Evolutionary conservation across 2,888 invertebrate genomes (phyloP), one percentile per base, ranked within the genome.

Genomic region (Theretra japonica): DNA sequence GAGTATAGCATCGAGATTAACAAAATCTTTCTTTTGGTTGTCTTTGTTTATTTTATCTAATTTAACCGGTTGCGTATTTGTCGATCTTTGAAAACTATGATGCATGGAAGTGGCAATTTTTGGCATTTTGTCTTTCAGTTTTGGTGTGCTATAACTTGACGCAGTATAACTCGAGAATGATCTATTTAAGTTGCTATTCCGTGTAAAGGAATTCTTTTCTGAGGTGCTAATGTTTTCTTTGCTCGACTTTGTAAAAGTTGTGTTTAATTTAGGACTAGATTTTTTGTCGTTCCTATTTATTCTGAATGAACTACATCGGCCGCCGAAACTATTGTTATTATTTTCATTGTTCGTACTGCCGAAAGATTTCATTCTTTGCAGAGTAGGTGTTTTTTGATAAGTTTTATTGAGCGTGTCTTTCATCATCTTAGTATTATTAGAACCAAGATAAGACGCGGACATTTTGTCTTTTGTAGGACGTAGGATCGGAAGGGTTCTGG

Each of bases 331-430:
- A 73, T 82, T 90, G 73, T 76, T 86, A 79, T 82, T 88, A 74
- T 91, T 90, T 73, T 90, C 92, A 75, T 88, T 91, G 77, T 87
- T 91, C 57, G 90, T 85, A 82, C 92, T 92, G 73, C 94, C 93
- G 73, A 95, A 93, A 25, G 95, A 94, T 85, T 94, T 93, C 91
- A 94, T 94, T 89, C 95, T 88, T 83, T 94, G 92, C 56, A 95
- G 82, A 21, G 90, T 91, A 33, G 95, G 94, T 73, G 93, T 92
- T 82, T 93, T 96, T 91, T 89, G 95, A 90, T 89, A 93, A 83
- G 86, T 95, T 92, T 92, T 93, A 76, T 94, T 94, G 8, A 93
- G 85, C n/a, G 91, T 90, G 77, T 94, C 93, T 89, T 94, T 94
- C 80, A 93, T 92, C 85, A 89, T 90, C 90, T 94, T 94, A 68